Evolutionary conservation across 2,888 invertebrate species (phyloP).

Genomic region (Gandaritis pyraliata): DNA sequence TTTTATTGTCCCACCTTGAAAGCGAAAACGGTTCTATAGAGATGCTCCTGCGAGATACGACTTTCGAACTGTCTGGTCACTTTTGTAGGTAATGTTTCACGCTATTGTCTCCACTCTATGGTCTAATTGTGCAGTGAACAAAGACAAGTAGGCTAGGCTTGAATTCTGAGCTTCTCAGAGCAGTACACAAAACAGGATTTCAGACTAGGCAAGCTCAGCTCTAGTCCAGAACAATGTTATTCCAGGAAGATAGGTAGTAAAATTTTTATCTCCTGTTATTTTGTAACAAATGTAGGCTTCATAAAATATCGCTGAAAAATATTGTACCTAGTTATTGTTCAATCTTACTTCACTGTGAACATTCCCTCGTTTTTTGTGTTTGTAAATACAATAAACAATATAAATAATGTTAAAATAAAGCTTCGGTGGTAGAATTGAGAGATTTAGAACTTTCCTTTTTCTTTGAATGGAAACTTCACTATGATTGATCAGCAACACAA

Average conservation of each 20-base stretch:
- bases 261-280: constrained; percentile 36
- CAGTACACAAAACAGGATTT: neutral
- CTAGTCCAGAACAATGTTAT: constrained; percentile 33
- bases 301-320: constrained; percentile 32
- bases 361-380: too few relatives aligned
- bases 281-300: constrained; percentile 36
- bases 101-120: constrained; percentile 11
- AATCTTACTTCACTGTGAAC: too few relatives aligned
- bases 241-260: constrained; percentile 38
- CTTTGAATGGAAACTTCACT: too few relatives aligned
- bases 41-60: constrained; percentile 34
- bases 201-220: constrained; percentile 2
- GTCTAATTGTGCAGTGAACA: neutral
- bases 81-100: constrained; percentile 13
- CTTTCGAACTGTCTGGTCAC: constrained; percentile 5
- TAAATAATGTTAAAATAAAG: too few relatives aligned
- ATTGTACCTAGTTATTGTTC: neutral
- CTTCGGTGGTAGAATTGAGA: too few relatives aligned
- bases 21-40: constrained; percentile 46
- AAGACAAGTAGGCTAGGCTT: neutral
- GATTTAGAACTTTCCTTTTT: too few relatives aligned
- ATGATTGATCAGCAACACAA: too few relatives aligned
- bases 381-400: too few relatives aligned
- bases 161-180: neutral
- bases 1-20: constrained; percentile 45